Evolutionary conservation across 1,140 invertebrate species (phyloP), one percentile per base, ranked within the genome.

Genomic region (Drosophila ogumai): DNA sequence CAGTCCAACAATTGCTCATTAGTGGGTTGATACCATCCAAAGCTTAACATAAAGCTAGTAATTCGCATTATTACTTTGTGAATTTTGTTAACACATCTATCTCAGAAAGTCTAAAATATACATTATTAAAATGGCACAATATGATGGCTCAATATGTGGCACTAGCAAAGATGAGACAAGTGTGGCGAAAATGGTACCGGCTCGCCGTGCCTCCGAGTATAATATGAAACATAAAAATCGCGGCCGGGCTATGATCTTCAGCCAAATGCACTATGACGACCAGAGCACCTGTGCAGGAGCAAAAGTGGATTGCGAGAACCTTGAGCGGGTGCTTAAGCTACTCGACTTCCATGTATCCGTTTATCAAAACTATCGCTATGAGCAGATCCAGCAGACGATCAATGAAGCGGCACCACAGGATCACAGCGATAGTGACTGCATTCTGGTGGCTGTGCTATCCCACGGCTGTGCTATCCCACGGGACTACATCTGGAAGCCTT

Each of bases 391-490:
- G 31, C 93, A 94, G 58, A 93, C 95, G 49, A 94, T 98, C 38
- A 93, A 95, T 77, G 93, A 94, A 46, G 96, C 94, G 55, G 93
- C 95, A 19, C 93, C 94, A 38, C 94, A 95, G 92, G 96, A 98
- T 93, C 97, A 98, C 90, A 93, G 94, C 8, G 93, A 97, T 40
- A 93, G 95, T 80, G 97, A 98, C 90, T 97, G 96, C 79, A 93
- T 98, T 46, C 84, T 97, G 2, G 93, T 98, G 60, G 95, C 96
- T n/a, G 96, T 99, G 36, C 93, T 99, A 22, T 96, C 96, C 65
- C 98, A 99, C 92, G 98, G 98, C 22, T 98, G 98, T 99, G 36
- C 93, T 99, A 22, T 96, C 96, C 65, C 98, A 99, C 92, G 98
- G 98, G n/a, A n/a, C n/a, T n/a, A n/a, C n/a, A n/a, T n/a, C 22